Percentiles rank a stretch among this genome's conserved stretches.
These are phyloP conservation scores for Melieria omissa DNA, from an alignment of 2,888 invertebrate genomes.

Conservation along the genomic window DNA sequence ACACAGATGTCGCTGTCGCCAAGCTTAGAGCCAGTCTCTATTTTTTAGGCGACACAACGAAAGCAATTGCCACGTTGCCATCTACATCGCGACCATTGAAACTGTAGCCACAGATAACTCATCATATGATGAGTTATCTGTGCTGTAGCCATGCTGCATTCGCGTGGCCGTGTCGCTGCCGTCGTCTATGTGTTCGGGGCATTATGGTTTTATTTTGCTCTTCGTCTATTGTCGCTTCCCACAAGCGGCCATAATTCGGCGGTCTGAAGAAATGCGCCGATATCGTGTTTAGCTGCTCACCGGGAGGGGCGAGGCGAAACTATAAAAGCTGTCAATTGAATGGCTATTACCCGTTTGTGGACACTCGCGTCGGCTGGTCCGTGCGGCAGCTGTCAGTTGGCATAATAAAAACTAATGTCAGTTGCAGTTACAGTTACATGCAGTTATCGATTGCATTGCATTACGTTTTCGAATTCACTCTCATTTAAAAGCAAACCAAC, in stretches of 20 bases:
- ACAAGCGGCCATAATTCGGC: not conserved
- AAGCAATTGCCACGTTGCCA: too few species aligned
- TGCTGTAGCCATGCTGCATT: too few species aligned
- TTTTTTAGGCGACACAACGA: too few species aligned
- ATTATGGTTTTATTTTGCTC: too few species aligned
- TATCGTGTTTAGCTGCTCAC: not conserved
- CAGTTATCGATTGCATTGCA: not conserved
- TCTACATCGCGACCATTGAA: too few species aligned
- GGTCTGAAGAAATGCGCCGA: not conserved
- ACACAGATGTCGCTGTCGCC: too few species aligned
- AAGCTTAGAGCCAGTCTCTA: too few species aligned
- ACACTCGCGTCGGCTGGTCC: not conserved
- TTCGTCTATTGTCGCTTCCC: too few species aligned
- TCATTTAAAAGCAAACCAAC: not conserved
- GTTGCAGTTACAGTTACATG: not conserved
- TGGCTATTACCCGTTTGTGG: not conserved
- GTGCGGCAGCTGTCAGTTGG: not conserved
- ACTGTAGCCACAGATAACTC: too few species aligned
- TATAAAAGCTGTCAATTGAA: not conserved
- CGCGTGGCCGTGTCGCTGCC: too few species aligned
- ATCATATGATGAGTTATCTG: too few species aligned
- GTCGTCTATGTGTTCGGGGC: too few species aligned
- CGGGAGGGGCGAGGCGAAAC: not conserved
- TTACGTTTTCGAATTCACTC: slow-evolving; percentile 5
- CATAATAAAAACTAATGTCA: not conserved